Conservation (phyloP, 2,888 invertebrate genomes). For the Callinectes sapidus region DNA sequence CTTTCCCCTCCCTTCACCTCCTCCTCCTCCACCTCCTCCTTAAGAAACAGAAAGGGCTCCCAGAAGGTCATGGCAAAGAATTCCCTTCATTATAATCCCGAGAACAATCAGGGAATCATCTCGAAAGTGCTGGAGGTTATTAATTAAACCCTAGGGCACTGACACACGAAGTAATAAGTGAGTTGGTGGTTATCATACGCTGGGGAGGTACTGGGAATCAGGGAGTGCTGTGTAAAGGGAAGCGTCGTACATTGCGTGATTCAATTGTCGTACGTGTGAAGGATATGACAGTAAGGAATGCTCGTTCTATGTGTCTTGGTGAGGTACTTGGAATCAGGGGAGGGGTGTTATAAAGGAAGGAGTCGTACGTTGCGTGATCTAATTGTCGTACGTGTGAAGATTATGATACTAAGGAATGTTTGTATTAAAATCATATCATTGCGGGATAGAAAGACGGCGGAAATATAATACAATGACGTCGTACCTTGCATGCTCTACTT, state of each 20-base stretch:
- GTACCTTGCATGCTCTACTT: background rate
- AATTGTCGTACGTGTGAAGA: background rate
- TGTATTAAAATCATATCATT: background rate
- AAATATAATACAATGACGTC: too few relatives aligned
- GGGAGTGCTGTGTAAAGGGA: background rate
- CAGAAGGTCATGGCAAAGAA: slow-evolving; percentile 12
- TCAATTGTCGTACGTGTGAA: background rate
- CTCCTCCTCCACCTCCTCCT: slow-evolving; percentile 27
- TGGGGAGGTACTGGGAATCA: background rate
- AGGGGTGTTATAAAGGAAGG: too few relatives aligned
- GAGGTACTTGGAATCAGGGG: too few relatives aligned
- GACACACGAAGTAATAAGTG: background rate
- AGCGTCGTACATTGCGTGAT: background rate
- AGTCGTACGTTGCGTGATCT: background rate
- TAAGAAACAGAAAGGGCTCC: background rate
- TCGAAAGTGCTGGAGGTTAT: background rate
- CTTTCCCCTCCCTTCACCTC: background rate
- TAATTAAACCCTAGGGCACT: background rate
- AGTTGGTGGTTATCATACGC: too few relatives aligned
- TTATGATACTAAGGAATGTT: background rate
- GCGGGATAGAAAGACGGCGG: too few relatives aligned
- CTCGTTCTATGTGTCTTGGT: too few relatives aligned
- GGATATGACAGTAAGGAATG: too few relatives aligned
- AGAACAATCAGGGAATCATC: background rate
- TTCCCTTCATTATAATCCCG: background rate